phyloP scores from a whole-genome alignment of 1,140 invertebrate species.

The Drepana arcuata region DNA sequence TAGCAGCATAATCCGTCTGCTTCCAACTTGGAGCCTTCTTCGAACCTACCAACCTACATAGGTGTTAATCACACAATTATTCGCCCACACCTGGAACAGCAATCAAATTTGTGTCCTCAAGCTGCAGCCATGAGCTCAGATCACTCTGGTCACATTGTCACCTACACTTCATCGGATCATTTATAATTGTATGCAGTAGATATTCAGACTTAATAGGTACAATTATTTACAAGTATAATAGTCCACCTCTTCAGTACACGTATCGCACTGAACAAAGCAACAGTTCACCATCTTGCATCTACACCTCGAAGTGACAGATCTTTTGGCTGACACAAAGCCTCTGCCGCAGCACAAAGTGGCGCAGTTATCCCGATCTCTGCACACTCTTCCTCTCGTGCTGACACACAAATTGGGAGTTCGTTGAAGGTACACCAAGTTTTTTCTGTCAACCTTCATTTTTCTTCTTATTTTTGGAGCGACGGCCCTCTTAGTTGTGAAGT shows the following conservation, averaged over 20 bases:
- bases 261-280: constrained; percentile 92
- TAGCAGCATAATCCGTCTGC: no score
- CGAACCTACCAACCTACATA: no score
- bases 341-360: constrained; percentile 88
- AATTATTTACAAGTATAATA: constrained; percentile 78
- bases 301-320: constrained; percentile 83
- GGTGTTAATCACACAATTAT: no score
- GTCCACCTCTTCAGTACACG: constrained; percentile 79
- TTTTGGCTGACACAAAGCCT: constrained; percentile 79
- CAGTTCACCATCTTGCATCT: constrained; percentile 94
- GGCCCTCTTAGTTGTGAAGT: constrained; percentile 79
- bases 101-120: no score
- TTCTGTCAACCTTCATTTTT: constrained; percentile 75
- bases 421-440: constrained; percentile 89
- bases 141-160: no score
- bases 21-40: no score
- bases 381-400: constrained; percentile 84
- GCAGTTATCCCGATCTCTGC: constrained; percentile 86
- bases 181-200: no score
- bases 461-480: constrained; percentile 79
- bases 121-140: no score
- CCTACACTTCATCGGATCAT: no score
- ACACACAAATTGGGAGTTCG: constrained; percentile 91
- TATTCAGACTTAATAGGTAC: no score
- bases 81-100: no score